These are phyloP conservation scores for Drosophila paulistorum DNA, from an alignment of 1,140 invertebrate genomes.

Conservation along the genomic window DNA sequence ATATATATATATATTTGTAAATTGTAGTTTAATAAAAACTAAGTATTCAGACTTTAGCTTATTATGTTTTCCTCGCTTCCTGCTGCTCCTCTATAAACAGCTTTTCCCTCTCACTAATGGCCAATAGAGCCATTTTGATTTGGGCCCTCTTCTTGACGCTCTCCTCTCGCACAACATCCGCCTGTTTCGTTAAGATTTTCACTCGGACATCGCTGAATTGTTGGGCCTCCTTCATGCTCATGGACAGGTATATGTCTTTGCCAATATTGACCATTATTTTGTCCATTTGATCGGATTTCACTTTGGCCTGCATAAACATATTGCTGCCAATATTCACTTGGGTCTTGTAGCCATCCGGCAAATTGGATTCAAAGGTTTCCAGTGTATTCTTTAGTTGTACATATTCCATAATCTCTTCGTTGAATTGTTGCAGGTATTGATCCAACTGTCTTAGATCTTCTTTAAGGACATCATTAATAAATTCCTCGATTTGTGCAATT, in stretches of 20 bases:
- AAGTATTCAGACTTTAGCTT: conserved; percentile 25
- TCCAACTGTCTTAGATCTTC: conserved; percentile 86
- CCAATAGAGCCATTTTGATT: conserved; percentile 90
- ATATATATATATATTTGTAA: conserved; percentile 58
- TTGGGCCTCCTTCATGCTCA: conserved; percentile 88
- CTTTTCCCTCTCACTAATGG: conserved; percentile 86
- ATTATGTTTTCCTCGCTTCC: not conserved
- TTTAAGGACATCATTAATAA: conserved; percentile 88
- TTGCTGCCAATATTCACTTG: conserved; percentile 90
- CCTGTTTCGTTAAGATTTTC: conserved; percentile 86
- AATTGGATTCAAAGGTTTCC: conserved; percentile 84
- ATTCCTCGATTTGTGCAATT: conserved; percentile 84
- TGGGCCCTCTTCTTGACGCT: conserved; percentile 89
- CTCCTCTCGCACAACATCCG: conserved; percentile 86
- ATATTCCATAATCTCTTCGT: conserved; percentile 89
- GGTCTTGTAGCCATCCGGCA: conserved; percentile 88
- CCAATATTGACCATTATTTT: conserved; percentile 90
- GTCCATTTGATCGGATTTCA: conserved; percentile 85
- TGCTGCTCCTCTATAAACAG: conserved; percentile 35
- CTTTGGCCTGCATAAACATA: conserved; percentile 88
- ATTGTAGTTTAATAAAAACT: conserved; percentile 52
- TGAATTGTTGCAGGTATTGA: conserved; percentile 85
- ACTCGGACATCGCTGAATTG: conserved; percentile 88
- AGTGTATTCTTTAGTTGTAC: conserved; percentile 88
- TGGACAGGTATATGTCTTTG: conserved; percentile 89